A percentile compares a stretch with the other conserved stretches of the same genome.
Conservation (phyloP, 2,113 vertebrate genomes). For the Malurus cyaneus region DNA sequence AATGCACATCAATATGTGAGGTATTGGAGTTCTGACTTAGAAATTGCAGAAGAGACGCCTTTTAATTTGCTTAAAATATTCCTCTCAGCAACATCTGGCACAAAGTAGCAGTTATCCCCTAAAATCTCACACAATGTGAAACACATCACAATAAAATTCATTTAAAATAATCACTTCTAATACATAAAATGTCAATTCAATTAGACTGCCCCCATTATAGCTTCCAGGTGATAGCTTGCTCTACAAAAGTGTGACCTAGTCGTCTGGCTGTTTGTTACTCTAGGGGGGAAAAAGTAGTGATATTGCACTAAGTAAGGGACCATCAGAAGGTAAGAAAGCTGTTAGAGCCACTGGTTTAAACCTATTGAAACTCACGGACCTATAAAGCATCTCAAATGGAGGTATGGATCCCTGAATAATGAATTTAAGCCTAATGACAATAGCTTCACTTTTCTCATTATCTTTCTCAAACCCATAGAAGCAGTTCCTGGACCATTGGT, state of each 20-base stretch:
- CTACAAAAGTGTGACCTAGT: not conserved
- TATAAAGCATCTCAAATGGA: conserved; percentile 5
- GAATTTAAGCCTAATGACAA: conserved; percentile 47
- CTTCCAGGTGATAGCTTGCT: not conserved
- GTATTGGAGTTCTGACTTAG: too few relatives aligned
- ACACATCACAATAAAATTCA: not conserved
- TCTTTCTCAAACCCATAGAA: conserved; percentile 9
- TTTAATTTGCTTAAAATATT: too few relatives aligned
- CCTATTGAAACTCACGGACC: not conserved
- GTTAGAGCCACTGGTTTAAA: not conserved
- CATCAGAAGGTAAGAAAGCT: not conserved
- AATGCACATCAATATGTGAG: too few relatives aligned
- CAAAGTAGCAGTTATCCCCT: not conserved
- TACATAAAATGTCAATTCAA: not conserved
- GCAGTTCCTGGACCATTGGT: not conserved
- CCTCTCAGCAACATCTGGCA: not conserved
- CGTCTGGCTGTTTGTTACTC: not conserved
- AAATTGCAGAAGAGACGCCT: too few relatives aligned
- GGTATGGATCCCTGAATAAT: not conserved
- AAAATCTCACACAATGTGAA: not conserved
- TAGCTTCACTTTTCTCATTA: conserved; percentile 12
- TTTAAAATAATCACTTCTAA: not conserved
- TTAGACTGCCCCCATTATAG: not conserved
- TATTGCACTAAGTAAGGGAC: not conserved
- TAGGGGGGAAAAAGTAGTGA: not conserved